Conservation (phyloP, 2,797 vertebrate genomes). For the Lepilemur ruficaudatus region DNA sequence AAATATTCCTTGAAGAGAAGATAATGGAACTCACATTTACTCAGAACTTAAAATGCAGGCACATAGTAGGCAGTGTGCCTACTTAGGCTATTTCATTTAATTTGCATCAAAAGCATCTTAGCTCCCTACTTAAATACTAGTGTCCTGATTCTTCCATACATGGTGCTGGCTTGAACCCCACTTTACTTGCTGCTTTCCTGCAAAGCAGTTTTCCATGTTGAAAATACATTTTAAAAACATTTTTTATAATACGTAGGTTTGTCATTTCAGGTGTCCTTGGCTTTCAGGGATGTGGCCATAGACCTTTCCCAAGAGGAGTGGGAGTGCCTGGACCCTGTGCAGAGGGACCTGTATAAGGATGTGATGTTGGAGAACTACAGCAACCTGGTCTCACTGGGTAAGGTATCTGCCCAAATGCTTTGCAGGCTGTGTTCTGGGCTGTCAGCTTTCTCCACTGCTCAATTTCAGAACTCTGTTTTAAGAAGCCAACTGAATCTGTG, state of each 20-base stretch:
- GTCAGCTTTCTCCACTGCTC: neutral
- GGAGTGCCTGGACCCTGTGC: neutral
- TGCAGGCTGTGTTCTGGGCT: neutral
- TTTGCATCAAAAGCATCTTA: neutral
- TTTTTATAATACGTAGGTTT: neutral
- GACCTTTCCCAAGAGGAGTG: conserved; percentile 38
- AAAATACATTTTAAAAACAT: neutral
- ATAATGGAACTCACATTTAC: neutral
- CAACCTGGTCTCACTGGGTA: neutral
- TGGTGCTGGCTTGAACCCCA: neutral
- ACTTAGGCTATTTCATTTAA: neutral
- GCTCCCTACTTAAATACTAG: neutral
- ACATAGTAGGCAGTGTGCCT: neutral
- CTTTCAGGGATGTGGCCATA: neutral
- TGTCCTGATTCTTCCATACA: neutral
- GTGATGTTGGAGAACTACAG: conserved; percentile 42
- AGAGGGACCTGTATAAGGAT: neutral
- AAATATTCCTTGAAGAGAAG: neutral
- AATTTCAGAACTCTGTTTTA: neutral
- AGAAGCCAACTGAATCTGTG: neutral
- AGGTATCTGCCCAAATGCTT: neutral
- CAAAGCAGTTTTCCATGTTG: neutral
- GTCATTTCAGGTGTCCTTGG: conserved; percentile 27
- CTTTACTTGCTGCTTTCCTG: neutral
- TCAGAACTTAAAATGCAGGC: neutral